These are phyloP conservation scores for Drosophila oshimai DNA, from an alignment of 1,140 invertebrate species.

Conservation along the genomic window DNA sequence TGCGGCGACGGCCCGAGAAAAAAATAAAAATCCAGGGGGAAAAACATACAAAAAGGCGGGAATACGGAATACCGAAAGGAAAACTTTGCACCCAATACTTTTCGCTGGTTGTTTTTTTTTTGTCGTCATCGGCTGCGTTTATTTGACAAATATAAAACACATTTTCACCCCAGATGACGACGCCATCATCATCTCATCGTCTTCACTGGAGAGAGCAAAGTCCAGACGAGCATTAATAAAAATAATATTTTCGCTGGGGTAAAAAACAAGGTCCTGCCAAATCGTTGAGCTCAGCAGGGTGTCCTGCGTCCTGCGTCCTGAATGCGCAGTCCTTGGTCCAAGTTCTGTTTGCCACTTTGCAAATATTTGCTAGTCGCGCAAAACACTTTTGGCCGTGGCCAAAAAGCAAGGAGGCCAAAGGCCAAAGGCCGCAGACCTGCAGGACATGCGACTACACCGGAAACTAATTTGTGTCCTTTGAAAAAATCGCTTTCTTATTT, in stretches of 20 bases:
- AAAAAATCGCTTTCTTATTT: too few species aligned
- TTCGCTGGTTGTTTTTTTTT: conserved; percentile 9
- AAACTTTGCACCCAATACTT: conserved; percentile 43
- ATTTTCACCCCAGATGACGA: conserved; percentile 65
- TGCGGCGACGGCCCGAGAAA: conserved; percentile 38
- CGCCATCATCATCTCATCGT: conserved; percentile 29
- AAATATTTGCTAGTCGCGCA: conserved; percentile 73
- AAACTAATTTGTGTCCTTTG: too few species aligned
- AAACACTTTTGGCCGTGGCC: conserved; percentile 58
- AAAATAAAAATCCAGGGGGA: neutral
- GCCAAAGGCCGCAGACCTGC: conserved; percentile 24
- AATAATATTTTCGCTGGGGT: conserved; percentile 63
- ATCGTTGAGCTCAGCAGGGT: conserved; percentile 64
- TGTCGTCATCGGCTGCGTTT: conserved; percentile 49
- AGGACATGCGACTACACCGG: conserved; percentile 22
- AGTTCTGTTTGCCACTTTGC: conserved; percentile 74
- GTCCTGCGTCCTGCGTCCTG: neutral
- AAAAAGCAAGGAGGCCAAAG: conserved; percentile 16
- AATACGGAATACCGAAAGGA: conserved; percentile 9
- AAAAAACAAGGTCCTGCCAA: conserved; percentile 37
- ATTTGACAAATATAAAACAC: conserved; percentile 78
- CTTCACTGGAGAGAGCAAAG: conserved; percentile 14
- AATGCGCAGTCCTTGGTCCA: conserved; percentile 24
- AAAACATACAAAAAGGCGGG: conserved; percentile 13
- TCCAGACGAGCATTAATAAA: conserved; percentile 72